Conservation (phyloP, 1,140 invertebrate species). For the Hylaeus anthracinus region DNA sequence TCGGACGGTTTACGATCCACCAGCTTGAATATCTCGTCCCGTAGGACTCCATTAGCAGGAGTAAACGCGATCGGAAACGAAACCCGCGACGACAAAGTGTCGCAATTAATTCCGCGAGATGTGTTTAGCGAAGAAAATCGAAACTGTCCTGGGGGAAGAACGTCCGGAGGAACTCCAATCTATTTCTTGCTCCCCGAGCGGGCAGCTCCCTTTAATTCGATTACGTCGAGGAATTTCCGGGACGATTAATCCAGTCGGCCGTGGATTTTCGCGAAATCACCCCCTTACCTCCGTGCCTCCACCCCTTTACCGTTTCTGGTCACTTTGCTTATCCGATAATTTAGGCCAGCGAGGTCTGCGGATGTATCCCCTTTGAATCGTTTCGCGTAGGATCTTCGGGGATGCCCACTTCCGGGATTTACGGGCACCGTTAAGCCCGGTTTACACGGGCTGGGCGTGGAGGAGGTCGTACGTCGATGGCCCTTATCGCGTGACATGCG, state of each 20-base stretch:
- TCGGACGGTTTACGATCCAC: slow-evolving; percentile 8
- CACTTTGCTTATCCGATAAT: slow-evolving; percentile 44
- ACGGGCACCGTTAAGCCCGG: slow-evolving; percentile 41
- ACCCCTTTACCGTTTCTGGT: neutral
- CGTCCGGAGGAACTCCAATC: slow-evolving; percentile 16
- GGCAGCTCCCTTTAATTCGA: slow-evolving; percentile 51
- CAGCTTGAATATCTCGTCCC: neutral
- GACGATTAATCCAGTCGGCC: slow-evolving; percentile 40
- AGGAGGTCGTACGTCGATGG: slow-evolving; percentile 1
- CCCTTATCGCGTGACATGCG: slow-evolving; percentile 18
- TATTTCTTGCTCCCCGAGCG: slow-evolving; percentile 32
- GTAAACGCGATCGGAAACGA: slow-evolving; percentile 7
- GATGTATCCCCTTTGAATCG: slow-evolving; percentile 36
- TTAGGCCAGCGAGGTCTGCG: slow-evolving; percentile 23
- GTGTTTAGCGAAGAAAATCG: slow-evolving; percentile 30
- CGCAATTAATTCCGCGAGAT: slow-evolving; percentile 31
- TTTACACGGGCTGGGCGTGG: slow-evolving; percentile 54
- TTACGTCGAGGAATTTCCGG: slow-evolving; percentile 41
- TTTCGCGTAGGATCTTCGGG: neutral
- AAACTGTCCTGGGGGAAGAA: neutral
- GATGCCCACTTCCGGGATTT: slow-evolving; percentile 46
- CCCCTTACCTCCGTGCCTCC: neutral
- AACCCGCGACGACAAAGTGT: slow-evolving; percentile 23
- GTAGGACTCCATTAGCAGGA: slow-evolving; percentile 8
- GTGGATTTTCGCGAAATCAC: slow-evolving; percentile 11